Conservation (phyloP, 2,113 vertebrate genomes). For the Galbula dea region DNA sequence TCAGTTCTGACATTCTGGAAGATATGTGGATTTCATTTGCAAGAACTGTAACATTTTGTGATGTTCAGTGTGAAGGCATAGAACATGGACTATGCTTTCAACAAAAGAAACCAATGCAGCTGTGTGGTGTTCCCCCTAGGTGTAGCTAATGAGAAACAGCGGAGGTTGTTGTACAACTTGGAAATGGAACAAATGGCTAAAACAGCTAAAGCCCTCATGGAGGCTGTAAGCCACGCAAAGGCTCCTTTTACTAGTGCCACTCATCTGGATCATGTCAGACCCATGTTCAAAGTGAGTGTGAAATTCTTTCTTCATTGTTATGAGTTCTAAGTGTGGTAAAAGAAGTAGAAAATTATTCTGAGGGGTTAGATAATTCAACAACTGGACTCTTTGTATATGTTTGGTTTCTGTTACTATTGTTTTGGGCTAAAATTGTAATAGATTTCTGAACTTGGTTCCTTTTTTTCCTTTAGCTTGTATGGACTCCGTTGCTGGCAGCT, state of each 20-base stretch:
- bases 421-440: neutral
- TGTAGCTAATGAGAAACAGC: constrained; percentile 92
- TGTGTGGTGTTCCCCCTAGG: constrained; percentile 62
- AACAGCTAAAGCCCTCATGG: constrained; percentile 97
- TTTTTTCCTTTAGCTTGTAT: constrained; percentile 83
- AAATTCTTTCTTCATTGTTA: neutral
- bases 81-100: neutral
- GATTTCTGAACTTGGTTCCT: neutral
- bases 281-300: constrained; percentile 68
- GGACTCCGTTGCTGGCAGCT: constrained; percentile 92
- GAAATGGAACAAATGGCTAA: constrained; percentile 99
- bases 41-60: neutral
- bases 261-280: constrained; percentile 93
- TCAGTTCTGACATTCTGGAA: neutral
- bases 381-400: neutral
- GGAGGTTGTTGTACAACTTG: constrained; percentile 91
- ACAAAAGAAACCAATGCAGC: neutral
- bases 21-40: neutral
- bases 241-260: constrained; percentile 95
- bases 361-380: neutral
- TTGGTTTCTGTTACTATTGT: neutral
- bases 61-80: rapidly evolving
- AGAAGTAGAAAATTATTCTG: neutral
- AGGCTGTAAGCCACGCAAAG: constrained; percentile 95
- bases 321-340: neutral